Evolutionary conservation across 2,888 invertebrate species (phyloP).

Genomic region (Thera britannica): DNA sequence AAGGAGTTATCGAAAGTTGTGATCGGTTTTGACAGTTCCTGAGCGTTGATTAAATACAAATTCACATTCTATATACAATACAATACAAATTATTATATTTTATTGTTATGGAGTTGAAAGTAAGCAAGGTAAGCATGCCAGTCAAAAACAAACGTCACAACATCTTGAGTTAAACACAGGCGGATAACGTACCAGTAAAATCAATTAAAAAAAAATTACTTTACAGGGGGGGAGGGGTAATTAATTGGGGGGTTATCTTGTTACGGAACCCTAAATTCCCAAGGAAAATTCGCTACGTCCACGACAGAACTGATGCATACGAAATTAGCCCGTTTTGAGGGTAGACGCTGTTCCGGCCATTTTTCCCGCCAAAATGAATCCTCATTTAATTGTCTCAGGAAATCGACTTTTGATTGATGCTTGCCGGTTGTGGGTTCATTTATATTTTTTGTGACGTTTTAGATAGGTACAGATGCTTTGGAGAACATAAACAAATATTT

Average conservation of each 20-base stretch:
- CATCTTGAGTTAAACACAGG: too few species aligned
- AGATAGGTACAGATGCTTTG: neutral
- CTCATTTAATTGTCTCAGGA: constrained; percentile 63
- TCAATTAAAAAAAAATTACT: too few species aligned
- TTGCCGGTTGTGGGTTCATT: constrained; percentile 27
- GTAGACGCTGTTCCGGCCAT: constrained; percentile 34
- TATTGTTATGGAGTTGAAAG: too few species aligned
- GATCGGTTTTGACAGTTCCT: neutral
- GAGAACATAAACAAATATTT: neutral
- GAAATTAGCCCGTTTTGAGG: constrained; percentile 65
- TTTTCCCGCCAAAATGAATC: constrained; percentile 47
- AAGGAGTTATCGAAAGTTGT: neutral
- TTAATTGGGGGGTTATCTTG: neutral
- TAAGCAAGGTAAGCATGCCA: too few species aligned
- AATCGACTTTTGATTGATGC: constrained; percentile 61
- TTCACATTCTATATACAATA: too few species aligned
- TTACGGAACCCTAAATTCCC: constrained; percentile 48
- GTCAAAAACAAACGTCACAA: too few species aligned
- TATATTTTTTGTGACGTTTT: constrained; percentile 5
- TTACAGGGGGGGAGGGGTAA: too few species aligned
- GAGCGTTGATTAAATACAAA: too few species aligned
- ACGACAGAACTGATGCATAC: constrained; percentile 60
- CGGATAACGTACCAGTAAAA: too few species aligned
- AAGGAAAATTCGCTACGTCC: constrained; percentile 47
- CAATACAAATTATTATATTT: too few species aligned